Percentiles rank a stretch among this genome's conserved stretches.
phyloP scores from a whole-genome alignment of 2,797 vertebrate species.

The Lithobates pipiens region DNA sequence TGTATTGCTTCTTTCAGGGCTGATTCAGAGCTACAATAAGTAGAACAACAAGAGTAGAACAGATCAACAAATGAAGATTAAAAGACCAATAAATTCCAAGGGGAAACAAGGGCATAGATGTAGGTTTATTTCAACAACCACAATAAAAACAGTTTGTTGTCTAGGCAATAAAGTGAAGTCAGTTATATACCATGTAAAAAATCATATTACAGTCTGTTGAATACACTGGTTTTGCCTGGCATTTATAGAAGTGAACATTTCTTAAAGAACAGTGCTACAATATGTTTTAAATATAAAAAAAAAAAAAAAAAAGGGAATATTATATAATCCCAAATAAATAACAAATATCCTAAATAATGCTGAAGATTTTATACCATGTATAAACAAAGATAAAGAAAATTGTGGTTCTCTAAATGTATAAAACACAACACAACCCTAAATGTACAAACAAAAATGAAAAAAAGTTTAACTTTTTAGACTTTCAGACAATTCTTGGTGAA shows the following conservation, averaged over 20 bases:
- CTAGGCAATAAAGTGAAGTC: constrained; percentile 11
- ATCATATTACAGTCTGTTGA: not conserved
- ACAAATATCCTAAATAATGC: not conserved
- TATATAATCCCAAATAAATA: not conserved
- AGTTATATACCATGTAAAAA: not conserved
- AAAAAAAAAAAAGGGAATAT: not conserved
- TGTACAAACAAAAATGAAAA: not conserved
- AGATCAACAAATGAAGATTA: constrained; percentile 58
- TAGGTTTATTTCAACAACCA: constrained; percentile 9
- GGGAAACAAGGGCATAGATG: constrained; percentile 17
- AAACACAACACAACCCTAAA: too few species aligned
- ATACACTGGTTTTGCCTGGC: not conserved
- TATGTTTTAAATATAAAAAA: too few species aligned
- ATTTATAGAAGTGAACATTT: not conserved
- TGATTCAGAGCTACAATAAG: constrained; percentile 53
- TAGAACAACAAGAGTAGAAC: constrained; percentile 32
- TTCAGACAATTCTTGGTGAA: constrained; percentile 36
- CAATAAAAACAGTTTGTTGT: constrained; percentile 3
- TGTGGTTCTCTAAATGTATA: too few species aligned
- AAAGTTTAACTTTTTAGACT: not conserved
- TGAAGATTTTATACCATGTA: too few species aligned
- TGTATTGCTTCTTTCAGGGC: constrained; percentile 39
- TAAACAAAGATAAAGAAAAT: too few species aligned
- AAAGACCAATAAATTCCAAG: constrained; percentile 37
- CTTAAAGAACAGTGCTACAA: too few species aligned